A percentile compares a stretch with the other conserved stretches of the same genome.
Conservation (phyloP, 2,888 invertebrate genomes). For the Hirtodrosophila trivittata region DNA sequence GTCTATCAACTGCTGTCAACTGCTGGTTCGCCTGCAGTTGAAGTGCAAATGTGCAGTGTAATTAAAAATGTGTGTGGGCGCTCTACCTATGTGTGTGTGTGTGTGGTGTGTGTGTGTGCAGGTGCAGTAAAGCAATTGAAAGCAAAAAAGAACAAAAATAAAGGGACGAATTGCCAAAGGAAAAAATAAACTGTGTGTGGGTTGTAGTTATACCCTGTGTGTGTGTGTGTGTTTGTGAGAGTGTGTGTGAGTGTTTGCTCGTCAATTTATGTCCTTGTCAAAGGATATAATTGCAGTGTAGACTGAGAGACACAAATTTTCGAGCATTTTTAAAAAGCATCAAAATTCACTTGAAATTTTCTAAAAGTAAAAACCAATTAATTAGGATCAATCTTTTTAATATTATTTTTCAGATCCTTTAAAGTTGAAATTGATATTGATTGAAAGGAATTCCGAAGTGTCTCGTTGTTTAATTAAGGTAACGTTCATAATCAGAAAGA, state of each 20-base stretch:
- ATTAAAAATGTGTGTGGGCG: constrained; percentile 58
- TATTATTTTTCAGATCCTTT: neutral
- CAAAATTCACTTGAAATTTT: neutral
- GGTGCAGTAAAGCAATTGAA: constrained; percentile 40
- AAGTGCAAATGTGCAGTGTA: constrained; percentile 77
- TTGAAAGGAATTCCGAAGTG: too few relatives aligned
- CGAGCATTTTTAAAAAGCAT: too few relatives aligned
- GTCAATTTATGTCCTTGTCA: constrained; percentile 23
- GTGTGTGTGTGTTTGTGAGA: neutral
- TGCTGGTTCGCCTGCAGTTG: constrained; percentile 55
- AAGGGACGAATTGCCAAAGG: constrained; percentile 3
- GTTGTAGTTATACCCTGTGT: constrained; percentile 19
- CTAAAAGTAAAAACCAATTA: constrained; percentile 4
- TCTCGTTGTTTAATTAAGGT: too few relatives aligned
- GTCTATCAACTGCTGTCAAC: constrained; percentile 40
- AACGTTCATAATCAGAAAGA: too few relatives aligned
- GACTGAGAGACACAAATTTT: neutral
- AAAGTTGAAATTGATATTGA: too few relatives aligned
- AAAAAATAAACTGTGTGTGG: constrained; percentile 30
- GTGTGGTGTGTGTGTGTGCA: constrained; percentile 13
- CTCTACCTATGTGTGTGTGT: constrained; percentile 8
- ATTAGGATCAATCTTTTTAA: neutral
- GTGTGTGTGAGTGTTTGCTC: neutral
- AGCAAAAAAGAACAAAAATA: constrained; percentile 22
- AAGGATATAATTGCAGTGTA: constrained; percentile 14